phyloP scores from a whole-genome alignment of 2,113 vertebrate genomes.

The Salvelinus sp. region DNA sequence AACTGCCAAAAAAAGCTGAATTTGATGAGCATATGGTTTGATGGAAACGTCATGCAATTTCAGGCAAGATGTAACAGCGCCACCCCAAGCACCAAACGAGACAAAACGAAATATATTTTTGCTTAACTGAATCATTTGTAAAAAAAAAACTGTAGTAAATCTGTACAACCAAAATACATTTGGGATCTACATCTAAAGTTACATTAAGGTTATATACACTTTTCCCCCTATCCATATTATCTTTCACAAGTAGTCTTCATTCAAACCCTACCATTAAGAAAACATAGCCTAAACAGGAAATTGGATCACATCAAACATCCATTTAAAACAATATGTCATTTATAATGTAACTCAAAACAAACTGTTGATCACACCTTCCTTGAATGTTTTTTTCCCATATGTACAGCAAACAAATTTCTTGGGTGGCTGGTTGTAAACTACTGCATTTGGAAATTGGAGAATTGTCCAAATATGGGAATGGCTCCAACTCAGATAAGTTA shows the following conservation, averaged over 20 bases:
- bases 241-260: slow-evolving; percentile 93
- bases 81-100: slow-evolving; percentile 63
- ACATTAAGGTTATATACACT: slow-evolving; percentile 99
- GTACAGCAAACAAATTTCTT: slow-evolving; percentile 83
- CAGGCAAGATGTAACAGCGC: slow-evolving; percentile 90
- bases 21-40: slow-evolving; percentile 79
- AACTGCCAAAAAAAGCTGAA: slow-evolving; percentile 73
- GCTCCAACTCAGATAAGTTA: slow-evolving; percentile 20
- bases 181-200: slow-evolving; percentile 96
- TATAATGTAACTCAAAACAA: slow-evolving; percentile 82
- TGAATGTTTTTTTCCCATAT: slow-evolving; percentile 57
- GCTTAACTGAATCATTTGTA: slow-evolving; percentile 75
- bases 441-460: slow-evolving; percentile 63
- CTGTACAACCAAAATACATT: slow-evolving; percentile 99
- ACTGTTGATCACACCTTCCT: slow-evolving; percentile 70
- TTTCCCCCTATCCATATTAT: slow-evolving; percentile 85
- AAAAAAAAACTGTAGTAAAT: slow-evolving; percentile 88
- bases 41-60: slow-evolving; percentile 94
- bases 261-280: slow-evolving; percentile 85
- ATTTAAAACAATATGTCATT: slow-evolving; percentile 84
- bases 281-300: slow-evolving; percentile 76
- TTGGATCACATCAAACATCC: slow-evolving; percentile 86
- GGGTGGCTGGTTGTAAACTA: slow-evolving; percentile 80
- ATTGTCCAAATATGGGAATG: slow-evolving; percentile 72
- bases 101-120: slow-evolving; percentile 55